A percentile compares a stretch with the other conserved stretches of the same genome.
phyloP scores from a whole-genome alignment of 2,113 vertebrate species.

The Heptranchias perlo region DNA sequence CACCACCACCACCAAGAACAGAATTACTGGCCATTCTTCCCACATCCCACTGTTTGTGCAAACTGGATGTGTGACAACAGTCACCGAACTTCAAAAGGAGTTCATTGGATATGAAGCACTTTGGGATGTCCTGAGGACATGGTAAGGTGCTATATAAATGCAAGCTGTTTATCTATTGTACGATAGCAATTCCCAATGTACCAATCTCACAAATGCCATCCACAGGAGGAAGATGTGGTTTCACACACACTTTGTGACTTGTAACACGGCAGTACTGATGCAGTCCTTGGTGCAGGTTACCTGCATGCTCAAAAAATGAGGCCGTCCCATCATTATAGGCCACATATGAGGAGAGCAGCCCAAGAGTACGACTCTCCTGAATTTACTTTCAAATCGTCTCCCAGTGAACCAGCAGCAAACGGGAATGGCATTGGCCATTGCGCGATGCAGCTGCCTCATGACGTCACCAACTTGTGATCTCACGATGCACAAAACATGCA shows the following conservation, averaged over 20 bases:
- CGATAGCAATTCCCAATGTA: neutral
- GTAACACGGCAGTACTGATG: no score
- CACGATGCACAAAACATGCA: no score
- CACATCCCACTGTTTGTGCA: no score
- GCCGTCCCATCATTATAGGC: no score
- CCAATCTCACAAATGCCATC: neutral
- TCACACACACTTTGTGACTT: neutral
- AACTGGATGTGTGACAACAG: neutral
- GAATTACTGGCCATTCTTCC: no score
- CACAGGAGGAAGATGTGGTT: neutral
- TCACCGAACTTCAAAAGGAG: neutral
- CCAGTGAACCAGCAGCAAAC: neutral
- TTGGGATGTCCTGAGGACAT: no score
- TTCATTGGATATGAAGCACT: neutral
- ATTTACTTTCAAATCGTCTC: neutral
- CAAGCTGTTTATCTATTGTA: neutral
- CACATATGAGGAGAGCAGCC: no score
- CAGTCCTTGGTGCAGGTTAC: neutral
- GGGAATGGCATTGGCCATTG: no score
- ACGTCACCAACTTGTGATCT: neutral
- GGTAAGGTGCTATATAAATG: neutral
- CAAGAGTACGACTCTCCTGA: no score
- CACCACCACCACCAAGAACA: no score
- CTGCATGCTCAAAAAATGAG: neutral
- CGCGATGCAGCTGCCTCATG: neutral